Percentiles rank a stretch among this genome's conserved stretches.
phyloP scores from a whole-genome alignment of 2,113 vertebrate genomes.

The Pterocles burchelli region DNA sequence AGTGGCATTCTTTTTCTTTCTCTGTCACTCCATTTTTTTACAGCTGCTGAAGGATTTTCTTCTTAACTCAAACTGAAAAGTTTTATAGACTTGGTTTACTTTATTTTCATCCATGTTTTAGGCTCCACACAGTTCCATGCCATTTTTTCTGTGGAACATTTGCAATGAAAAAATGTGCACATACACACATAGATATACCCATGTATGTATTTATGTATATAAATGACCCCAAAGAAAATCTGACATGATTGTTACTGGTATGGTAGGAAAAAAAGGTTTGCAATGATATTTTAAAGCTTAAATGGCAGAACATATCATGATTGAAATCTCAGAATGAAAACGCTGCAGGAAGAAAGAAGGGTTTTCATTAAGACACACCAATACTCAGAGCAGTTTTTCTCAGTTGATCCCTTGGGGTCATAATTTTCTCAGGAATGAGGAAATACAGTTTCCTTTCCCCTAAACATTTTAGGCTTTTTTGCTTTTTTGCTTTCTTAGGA shows the following conservation, averaged over 20 bases:
- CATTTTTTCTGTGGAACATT: background rate
- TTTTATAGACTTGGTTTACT: constrained; percentile 25
- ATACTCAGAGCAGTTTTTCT: background rate
- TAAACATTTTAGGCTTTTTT: background rate
- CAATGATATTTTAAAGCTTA: constrained; percentile 12
- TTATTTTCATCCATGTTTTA: constrained; percentile 30
- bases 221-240: background rate
- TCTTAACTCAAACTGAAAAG: no score
- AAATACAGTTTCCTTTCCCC: constrained; percentile 15
- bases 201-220: background rate
- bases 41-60: constrained; percentile 18
- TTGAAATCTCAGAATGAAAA: constrained; percentile 8
- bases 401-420: background rate
- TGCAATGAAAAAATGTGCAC: background rate
- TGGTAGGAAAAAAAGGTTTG: background rate
- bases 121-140: background rate
- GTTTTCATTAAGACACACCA: background rate
- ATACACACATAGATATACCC: no score
- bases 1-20: constrained; percentile 44
- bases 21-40: constrained; percentile 53
- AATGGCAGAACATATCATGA: background rate
- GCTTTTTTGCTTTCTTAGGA: background rate
- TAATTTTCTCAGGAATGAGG: constrained; percentile 2
- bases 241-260: background rate
- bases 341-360: background rate